Base-by-base conservation (phyloP, 2,888 invertebrate genomes). In the Lysandra bellargus region DNA sequence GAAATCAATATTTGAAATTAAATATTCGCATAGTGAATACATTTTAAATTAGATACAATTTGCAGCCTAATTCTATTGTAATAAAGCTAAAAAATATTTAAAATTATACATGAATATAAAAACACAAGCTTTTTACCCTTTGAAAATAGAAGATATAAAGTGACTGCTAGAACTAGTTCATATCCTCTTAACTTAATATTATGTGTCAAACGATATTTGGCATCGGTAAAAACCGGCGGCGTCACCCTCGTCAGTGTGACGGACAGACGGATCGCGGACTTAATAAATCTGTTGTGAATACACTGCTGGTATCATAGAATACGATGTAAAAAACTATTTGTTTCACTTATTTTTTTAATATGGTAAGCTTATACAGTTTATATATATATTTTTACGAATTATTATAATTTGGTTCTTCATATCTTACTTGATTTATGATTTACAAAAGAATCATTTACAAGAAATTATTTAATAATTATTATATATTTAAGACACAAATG, bases 201-300 rank as follows among this genome's bases (percentile, higher is more conserved):
- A 69, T 17, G 14, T 69, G 69, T 69, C 69, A 69, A 69, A 69
- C 69, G 69, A 69, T 69, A 69, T 69, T 69, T 69, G 69, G 69
- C 69, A 69, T 69, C 69, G 33, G 33, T 74, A 44, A 74, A 74
- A 74, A 44, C 17, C 37, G 40, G 72, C 17, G 17, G 40, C 40
- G 73, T 40, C 74, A 74, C 74, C 74, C 74, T 74, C 44, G 74
- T 74, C 74, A 74, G 40, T 7, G 44, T 74, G 74, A 74, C 44
- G 73, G 40, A 69, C 69, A 69, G 69, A 69, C 69, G 69, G 74
- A 44, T 40, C n/a, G 9, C 23, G 44, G 23, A 74, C 74, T 44
- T n/a, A 44, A 44, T 74, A 74, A 74, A 74, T 74, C 40, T 74
- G 44, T 44, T 74, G 40, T 74, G 4, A 23, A 44, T 74, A 69